Evolutionary conservation across 2,797 vertebrate species (phyloP), one percentile per base, ranked within the genome.

Genomic region (Leucoraja ocellata): DNA sequence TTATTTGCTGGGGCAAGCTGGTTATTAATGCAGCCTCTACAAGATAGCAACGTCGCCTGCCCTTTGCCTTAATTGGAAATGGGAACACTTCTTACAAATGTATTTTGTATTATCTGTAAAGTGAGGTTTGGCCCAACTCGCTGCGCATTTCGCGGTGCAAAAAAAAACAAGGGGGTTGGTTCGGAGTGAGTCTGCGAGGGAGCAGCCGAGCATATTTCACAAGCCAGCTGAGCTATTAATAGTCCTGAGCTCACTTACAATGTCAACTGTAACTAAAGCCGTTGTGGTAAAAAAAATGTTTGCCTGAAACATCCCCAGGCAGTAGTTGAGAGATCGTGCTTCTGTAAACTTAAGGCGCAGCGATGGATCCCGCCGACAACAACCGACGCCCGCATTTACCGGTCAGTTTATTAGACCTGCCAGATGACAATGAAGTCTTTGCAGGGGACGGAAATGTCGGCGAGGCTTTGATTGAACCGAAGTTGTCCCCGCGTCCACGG

Each of bases 231-330:
- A 94, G 95, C 97, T 99, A 99, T 98, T 98, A 97, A 98, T 98
- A 99, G 97, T 93, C 93, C 95, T 97, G 97, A 97, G 97, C 97
- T 95, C 95, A 95, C 95, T 96, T 96, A 96, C 97, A 97, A 96
- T 97, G 97, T 98, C 97, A 97, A 97, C 97, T 97, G 98, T 97
- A 99, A 99, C 96, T 95, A 78, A 97, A 98, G 97, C 96, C 97
- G 97, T 95, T 97, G 96, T 97, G 97, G 97, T 97, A 97, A 98
- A 88, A 97, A 46, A 46, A 97, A 97, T 96, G 96, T 95, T 95
- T 94, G 96, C 97, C 97, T 97, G 97, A 97, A 97, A 97, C 96
- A 97, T 96, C 97, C 96, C 95, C 95, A 96, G 95, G 96, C 96
- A 96, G 96, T 95, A 95, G 95, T 95, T 95, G 94, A 94, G 95